Base-by-base conservation (phyloP, 1,140 invertebrate genomes). In the Drosophila sp. region DNA sequence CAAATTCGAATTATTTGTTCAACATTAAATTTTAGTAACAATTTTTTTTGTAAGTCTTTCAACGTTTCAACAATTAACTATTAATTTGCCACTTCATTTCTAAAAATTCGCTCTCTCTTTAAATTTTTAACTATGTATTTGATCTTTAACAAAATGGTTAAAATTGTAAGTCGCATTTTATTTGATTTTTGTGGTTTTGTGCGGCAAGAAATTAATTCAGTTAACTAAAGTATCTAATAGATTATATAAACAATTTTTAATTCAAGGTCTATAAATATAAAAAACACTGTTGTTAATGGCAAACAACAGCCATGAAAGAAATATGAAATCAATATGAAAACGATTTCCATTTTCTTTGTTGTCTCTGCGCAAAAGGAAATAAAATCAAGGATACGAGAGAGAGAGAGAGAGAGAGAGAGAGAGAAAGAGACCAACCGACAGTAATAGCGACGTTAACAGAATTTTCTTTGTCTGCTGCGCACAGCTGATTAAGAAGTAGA, bases 351-450 rank as follows among this genome's bases (percentile, higher is more conserved):
- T 79, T 71, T 61, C 82, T 86, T 82, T 86, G 83, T 87, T 86
- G 71, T 30, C 35, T 55, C 44, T 66, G 64, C 29, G 78, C 50
- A 75, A 86, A 76, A 72, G 82, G 72, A 82, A 86, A 66, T 64
- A 17, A 72, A 86, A 71, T 87, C 82, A 87, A 86, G 82, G 82
- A 86, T 86, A 82, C 73, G 68, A 70, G 70, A 41, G 25, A n/a
- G 60, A 61, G 47, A 25, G 83, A 86, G 82, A 82, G 65, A 77
- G 60, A 33, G 66, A 63, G 72, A 79, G 66, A 25, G 50, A 56
- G 47, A 10, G 82, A 86, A 79, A 79, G 65, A 77, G 67, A 50
- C 66, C 66, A 63, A 67, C 74, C 61, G 55, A 44, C 54, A 58
- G 38, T 7, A 25, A 60, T 41, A 69, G 47, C 56, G 57, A 60